Percentiles rank a stretch among this genome's conserved stretches.
These are phyloP conservation scores for Chrysopilus asiliformis DNA, from an alignment of 2,888 invertebrate genomes.

Conservation along the genomic window DNA sequence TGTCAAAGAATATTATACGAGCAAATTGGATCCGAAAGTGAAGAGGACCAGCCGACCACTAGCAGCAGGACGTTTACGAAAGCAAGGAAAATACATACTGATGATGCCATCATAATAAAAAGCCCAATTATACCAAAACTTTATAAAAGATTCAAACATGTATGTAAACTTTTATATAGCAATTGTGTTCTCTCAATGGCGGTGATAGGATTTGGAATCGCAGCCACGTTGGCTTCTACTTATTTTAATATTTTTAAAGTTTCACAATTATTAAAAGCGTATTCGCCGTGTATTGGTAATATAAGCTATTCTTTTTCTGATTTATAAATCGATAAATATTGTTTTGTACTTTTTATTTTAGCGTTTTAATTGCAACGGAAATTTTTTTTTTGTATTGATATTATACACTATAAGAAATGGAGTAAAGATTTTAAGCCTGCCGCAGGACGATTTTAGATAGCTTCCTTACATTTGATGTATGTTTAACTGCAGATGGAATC, in stretches of 20 bases:
- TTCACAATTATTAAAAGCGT: conserved; percentile 48
- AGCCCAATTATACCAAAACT: conserved; percentile 7
- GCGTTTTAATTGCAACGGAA: too few species aligned
- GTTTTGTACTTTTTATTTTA: too few species aligned
- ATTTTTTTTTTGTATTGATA: too few species aligned
- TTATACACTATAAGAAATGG: too few species aligned
- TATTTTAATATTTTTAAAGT: conserved; percentile 57
- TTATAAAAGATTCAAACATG: conserved; percentile 20
- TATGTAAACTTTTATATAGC: conserved; percentile 24
- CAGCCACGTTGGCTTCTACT: conserved; percentile 53
- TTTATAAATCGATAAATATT: too few species aligned
- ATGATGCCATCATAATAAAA: conserved; percentile 5
- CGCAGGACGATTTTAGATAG: too few species aligned
- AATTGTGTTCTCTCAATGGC: conserved; percentile 42
- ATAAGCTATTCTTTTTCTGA: conserved; percentile 29
- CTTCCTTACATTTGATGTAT: too few species aligned
- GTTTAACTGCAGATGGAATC: too few species aligned
- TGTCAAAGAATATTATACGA: conserved; percentile 22
- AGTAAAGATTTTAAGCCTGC: too few species aligned
- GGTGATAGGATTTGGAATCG: conserved; percentile 47
- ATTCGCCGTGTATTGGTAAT: conserved; percentile 60
- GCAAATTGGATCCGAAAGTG: conserved; percentile 20
- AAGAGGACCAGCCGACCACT: conserved; percentile 9
- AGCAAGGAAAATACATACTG: neutral
- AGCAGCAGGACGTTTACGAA: neutral